Evolutionary conservation across 2,113 vertebrate genomes (phyloP), one percentile per base, ranked within the genome.

Genomic region (Lipotes vexillifer): DNA sequence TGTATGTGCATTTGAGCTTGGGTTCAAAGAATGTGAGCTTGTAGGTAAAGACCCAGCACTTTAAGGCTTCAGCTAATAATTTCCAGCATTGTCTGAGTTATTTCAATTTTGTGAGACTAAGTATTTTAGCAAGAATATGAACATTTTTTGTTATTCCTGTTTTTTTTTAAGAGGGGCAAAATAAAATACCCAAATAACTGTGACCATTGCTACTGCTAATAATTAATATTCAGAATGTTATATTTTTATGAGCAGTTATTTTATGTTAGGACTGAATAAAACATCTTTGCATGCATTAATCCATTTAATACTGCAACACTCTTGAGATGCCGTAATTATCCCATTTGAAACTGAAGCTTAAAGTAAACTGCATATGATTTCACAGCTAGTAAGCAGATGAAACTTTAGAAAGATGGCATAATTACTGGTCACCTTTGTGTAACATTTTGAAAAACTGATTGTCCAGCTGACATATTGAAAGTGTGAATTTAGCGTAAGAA

Each of bases 151-250:
- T 68, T 83, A 92, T 66, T 63, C 15, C 49, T 86, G 2, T 3
- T 68, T 2, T 57, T 75, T 66, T 77, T 63, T 69, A 13, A 41
- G 66, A 29, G 55, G 8, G 31, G 10, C 31, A 91, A 92, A 72
- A 84, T 69, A 71, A 88, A 91, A 77, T 59, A 38, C 33, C 77
- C 61, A 55, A n/a, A 49, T 85, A 77, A 63, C 69, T 85, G 1
- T 89, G 49, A 52, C 36, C 59, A 86, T n/a, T 89, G 33, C n/a
- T 57, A 27, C 23, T 49, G 33, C 17, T 81, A 78, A 55, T 78
- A 80, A 46, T 59, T 93, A 88, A 93, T 91, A 90, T 75, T 92
- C 33, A 44, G 36, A 93, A n/a, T 84, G 83, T 41, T 61, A 72
- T 90, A 90, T 21, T 92, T 94, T 91, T 75, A 83, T 93, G n/a